Percentiles rank a stretch among this genome's conserved stretches.
These are phyloP conservation scores for Oxycera nigricornis DNA, from an alignment of 2,888 invertebrate genomes.

Conservation along the genomic window DNA sequence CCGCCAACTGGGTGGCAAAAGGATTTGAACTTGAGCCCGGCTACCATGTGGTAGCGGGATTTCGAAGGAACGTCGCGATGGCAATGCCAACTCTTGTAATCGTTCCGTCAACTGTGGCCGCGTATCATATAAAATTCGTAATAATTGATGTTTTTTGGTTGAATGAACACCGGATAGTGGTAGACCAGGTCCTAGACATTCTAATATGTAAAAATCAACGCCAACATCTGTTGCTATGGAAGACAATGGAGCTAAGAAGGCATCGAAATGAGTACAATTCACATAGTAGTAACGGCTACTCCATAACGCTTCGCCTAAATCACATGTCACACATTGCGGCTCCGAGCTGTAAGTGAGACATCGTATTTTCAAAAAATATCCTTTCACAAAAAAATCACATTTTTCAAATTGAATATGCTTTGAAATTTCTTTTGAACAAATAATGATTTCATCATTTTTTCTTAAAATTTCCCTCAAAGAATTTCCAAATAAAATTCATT, in stretches of 20 bases:
- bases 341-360: conserved; percentile 63
- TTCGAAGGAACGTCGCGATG: conserved; percentile 81
- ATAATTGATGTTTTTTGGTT: conserved; percentile 76
- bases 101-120: conserved; percentile 71
- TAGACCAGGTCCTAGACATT: conserved; percentile 91
- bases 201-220: conserved; percentile 73
- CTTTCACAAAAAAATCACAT: background rate
- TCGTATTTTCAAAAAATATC: background rate
- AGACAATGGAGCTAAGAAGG: conserved; percentile 70
- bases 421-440: no score
- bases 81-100: conserved; percentile 80
- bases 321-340: conserved; percentile 87
- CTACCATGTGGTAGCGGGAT: conserved; percentile 86
- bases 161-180: conserved; percentile 83
- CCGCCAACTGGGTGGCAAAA: conserved; percentile 88
- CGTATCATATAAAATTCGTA: conserved; percentile 79
- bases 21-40: conserved; percentile 84
- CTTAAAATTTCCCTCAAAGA: no score
- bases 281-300: conserved; percentile 80
- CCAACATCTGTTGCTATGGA: conserved; percentile 58
- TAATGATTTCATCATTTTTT: no score
- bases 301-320: conserved; percentile 76
- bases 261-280: conserved; percentile 87
- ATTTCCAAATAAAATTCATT: background rate
- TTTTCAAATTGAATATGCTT: background rate